Evolutionary conservation across 2,113 vertebrate species (phyloP), one percentile per base, ranked within the genome.

Genomic region (Anguilla japonica): DNA sequence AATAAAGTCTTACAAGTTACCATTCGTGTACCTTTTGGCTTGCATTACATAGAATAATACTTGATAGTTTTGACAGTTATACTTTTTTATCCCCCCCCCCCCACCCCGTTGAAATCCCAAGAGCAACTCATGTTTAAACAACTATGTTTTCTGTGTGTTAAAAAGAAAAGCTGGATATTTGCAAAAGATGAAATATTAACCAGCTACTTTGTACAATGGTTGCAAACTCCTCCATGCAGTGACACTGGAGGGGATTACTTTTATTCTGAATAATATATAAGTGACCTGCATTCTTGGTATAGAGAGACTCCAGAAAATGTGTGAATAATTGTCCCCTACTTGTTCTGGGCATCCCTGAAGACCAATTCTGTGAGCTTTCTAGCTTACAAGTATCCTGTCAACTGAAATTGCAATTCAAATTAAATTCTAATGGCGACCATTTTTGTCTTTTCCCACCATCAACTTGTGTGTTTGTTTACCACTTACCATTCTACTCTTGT

Each of bases 1-100:
- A 84, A 85, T 22, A 85, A 57, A 89, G 91, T 88, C 29, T 41
- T 39, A 57, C 41, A 53, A 83, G 43, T 29, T 87, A 34, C 14
- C 18, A 75, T 29, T 67, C 46, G 53, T 29, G 78, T 83, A 87
- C 6, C 43, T 57, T 82, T 41, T 71, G 40, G 85, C 85, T 67
- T 20, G 20, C 6, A 11, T 83, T 41, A 41, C 34, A 56, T 46
- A 78, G 41, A 79, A 78, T 75, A 87, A 41, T 60, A 75, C n/a
- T 22, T 75, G 41, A 56, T 29, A 41, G 53, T 81, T 86, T 75
- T 39, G 41, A 86, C 60, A 41, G 40, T 40, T 41, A 78, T 11
- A 5, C 26, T 26, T 67, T 26, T 67, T 75, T 82, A 83, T 67
- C 22, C 26, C 2, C 1, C 22, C 60, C 15, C 53, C 15, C 15